Evolutionary conservation across 2,888 invertebrate genomes (phyloP).

Genomic region (Ornithoptera alexandrae): DNA sequence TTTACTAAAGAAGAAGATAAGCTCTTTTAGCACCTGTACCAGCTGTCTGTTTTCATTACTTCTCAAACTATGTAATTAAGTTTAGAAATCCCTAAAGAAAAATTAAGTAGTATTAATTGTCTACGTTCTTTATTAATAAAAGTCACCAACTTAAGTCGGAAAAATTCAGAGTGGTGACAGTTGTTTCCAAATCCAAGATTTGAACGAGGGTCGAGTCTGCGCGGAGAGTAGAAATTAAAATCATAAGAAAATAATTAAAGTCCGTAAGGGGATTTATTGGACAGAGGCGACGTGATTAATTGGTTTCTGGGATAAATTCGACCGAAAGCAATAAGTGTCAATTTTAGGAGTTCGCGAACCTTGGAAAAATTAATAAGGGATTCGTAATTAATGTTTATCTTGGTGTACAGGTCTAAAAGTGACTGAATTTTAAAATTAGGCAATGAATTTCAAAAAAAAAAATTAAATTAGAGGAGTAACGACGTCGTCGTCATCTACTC

Average conservation of each 20-base stretch:
- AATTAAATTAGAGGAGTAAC: background rate
- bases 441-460: background rate
- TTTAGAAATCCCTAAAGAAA: constrained; percentile 71
- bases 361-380: constrained; percentile 64
- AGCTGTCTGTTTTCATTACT: constrained; percentile 30
- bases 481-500: no score
- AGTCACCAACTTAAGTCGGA: constrained; percentile 60
- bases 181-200: constrained; percentile 50
- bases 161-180: constrained; percentile 68
- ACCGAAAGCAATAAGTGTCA: constrained; percentile 77
- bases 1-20: background rate
- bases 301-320: constrained; percentile 67
- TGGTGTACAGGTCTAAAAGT: constrained; percentile 22
- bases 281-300: constrained; percentile 77
- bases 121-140: constrained; percentile 76
- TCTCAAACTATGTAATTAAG: constrained; percentile 61
- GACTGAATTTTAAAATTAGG: constrained; percentile 16
- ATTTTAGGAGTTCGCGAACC: constrained; percentile 64
- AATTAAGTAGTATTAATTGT: constrained; percentile 81
- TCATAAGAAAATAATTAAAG: constrained; percentile 81
- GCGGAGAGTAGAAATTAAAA: constrained; percentile 70
- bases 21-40: constrained; percentile 29
- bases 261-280: constrained; percentile 79
- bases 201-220: constrained; percentile 33
- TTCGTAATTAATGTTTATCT: constrained; percentile 53